Base-by-base conservation (phyloP, 1,140 invertebrate species). In the Bombus balteatus region DNA sequence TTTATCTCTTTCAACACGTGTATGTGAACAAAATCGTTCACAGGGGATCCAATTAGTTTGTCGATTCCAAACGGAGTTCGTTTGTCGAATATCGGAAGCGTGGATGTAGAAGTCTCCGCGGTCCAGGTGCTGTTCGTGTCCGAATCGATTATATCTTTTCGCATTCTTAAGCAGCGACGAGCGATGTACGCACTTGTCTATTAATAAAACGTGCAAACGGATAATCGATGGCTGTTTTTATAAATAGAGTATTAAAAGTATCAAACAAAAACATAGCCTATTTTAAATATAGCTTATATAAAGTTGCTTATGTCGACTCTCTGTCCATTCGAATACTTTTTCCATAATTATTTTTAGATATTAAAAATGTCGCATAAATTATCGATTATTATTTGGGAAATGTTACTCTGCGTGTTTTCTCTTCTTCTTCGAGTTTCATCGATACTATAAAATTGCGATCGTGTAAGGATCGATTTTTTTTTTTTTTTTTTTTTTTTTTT, bases 81-180 rank as follows among this genome's bases (percentile, higher is more conserved):
- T 37, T 68, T 28, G 28, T 37, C 41, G 65, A 80, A 74, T 37
- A 43, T 68, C 83, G 37, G 85, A 32, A 37, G n/a, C 43, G 57
- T 68, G 25, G 43, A 43, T 71, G 41, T 81, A 74, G 34, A 65
- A 72, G 62, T 91, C 90, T 72, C 88, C 83, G n/a, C 85, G 78
- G 41, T 89, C 88, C 47, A 89, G 85, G 22, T 84, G 81, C 47
- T 62, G 39, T 53, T 85, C 72, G 18, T 47, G 1, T 71, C 73
- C 28, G 57, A 81, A 39, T 43, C 37, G 43, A 75, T 88, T 83
- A 53, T 80, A 43, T 81, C 71, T 34, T 74, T 84, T 90, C 22
- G 86, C 88, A 89, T 90, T 89, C 85, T 89, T 71, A 76, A 68
- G 18, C 41, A 71, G 9, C 66, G 59, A 13, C 43, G 34, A n/a